Evolutionary conservation across 2,797 vertebrate genomes (phyloP).

Genomic region (Leptodactylus fallax): DNA sequence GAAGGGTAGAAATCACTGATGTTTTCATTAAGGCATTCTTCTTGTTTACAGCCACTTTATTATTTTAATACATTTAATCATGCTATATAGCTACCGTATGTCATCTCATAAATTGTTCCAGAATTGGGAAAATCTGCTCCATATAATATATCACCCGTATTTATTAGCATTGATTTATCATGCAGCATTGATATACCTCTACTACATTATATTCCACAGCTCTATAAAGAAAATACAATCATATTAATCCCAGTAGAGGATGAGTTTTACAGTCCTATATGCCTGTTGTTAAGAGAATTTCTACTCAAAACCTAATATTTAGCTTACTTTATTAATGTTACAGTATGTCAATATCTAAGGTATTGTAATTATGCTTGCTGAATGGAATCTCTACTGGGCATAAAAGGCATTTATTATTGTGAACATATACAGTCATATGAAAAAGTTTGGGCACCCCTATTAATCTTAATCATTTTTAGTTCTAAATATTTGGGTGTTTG

Average conservation of each 20-base stretch:
- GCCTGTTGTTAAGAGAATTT: not conserved
- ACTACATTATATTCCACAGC: not conserved
- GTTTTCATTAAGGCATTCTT: slow-evolving; percentile 30
- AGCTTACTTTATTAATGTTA: too few species aligned
- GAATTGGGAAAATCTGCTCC: not conserved
- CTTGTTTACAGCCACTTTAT: slow-evolving; percentile 31
- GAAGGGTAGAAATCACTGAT: not conserved
- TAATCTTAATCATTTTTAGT: too few species aligned
- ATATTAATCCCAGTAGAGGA: not conserved
- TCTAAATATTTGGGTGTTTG: too few species aligned
- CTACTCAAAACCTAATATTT: not conserved
- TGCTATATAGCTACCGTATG: not conserved
- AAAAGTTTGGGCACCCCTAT: too few species aligned
- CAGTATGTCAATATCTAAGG: too few species aligned
- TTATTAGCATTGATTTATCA: slow-evolving; percentile 14
- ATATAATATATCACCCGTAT: not conserved
- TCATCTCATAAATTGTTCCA: not conserved
- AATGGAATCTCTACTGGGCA: too few species aligned
- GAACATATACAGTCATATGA: too few species aligned
- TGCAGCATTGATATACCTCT: not conserved
- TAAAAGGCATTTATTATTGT: too few species aligned
- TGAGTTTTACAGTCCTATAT: too few species aligned
- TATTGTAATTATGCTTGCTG: too few species aligned
- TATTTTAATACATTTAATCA: slow-evolving; percentile 31
- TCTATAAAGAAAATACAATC: not conserved